Base-by-base conservation (phyloP, 1,140 invertebrate species). In the Plectrocnemia conspersa region DNA sequence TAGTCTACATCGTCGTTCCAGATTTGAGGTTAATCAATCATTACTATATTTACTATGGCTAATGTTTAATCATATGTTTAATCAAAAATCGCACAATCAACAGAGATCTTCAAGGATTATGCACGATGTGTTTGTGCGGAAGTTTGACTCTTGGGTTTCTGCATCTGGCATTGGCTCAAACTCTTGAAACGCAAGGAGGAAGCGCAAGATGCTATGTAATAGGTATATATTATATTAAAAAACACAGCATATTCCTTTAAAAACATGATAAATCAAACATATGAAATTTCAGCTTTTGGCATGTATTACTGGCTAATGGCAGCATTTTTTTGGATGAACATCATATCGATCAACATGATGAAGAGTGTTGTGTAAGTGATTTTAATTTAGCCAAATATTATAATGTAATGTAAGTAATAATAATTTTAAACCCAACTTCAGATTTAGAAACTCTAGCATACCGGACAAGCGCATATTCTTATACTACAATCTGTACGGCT, bases 271-370 rank as follows among this genome's bases (percentile, higher is more conserved):
- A n/a, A n/a, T n/a, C n/a, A n/a, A n/a, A n/a, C n/a, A n/a, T n/a
- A n/a, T n/a, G n/a, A n/a, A n/a, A n/a, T n/a, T n/a, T 58, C 64
- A 79, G 82, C 78, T 18, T 83, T 81, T 60, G 54, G 77, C 2
- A 68, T 79, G 0, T 85, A 84, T 59, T 82, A 78, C 55, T 75
- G 77, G 66, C 79, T 83, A 71, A 67, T 83, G 58, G 72, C 77
- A 2, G 75, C 78, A 3, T 84, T 85, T 63, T 82, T 81, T 62
- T 85, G 83, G 83, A 67, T 84, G 64, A 82, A 82, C 56, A 69
- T 83, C 0, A 77, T 82, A 3, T 76, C 79, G 3, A 78, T 83
- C 35, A 83, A 85, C 62, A 75, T 83, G 22, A 83, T 79, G 73
- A 73, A 77, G 59, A 71, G 68, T 1, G 78, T 79, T 5, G 69